These are phyloP conservation scores for Choreutis nemorana DNA, from an alignment of 2,888 invertebrate species.

Conservation along the genomic window DNA sequence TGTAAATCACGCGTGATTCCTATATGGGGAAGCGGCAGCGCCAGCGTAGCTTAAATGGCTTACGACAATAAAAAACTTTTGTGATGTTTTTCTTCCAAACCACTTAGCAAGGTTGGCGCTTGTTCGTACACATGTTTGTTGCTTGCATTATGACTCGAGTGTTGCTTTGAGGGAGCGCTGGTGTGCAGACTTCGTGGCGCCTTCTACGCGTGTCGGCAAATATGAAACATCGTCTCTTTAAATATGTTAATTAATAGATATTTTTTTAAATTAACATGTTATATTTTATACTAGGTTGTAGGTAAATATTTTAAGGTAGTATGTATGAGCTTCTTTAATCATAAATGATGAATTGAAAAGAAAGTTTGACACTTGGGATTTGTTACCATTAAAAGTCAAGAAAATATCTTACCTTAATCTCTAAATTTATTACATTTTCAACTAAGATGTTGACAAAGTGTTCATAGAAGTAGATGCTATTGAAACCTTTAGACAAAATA, in stretches of 20 bases:
- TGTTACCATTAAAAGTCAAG: too few relatives aligned
- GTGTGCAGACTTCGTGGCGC: constrained; percentile 59
- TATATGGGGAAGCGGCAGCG: constrained; percentile 20
- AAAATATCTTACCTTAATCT: too few relatives aligned
- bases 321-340: neutral
- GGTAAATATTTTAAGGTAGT: too few relatives aligned
- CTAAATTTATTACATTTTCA: too few relatives aligned
- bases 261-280: constrained; percentile 7
- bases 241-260: constrained; percentile 7
- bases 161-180: constrained; percentile 61
- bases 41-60: constrained; percentile 45
- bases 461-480: too few relatives aligned
- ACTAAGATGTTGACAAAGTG: too few relatives aligned
- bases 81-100: constrained; percentile 67
- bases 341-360: neutral
- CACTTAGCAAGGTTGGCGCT: constrained; percentile 66
- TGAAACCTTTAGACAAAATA: too few relatives aligned
- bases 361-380: too few relatives aligned
- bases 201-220: constrained; percentile 16
- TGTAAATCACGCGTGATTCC: constrained; percentile 5
- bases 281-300: too few relatives aligned
- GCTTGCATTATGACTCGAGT: constrained; percentile 65
- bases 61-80: constrained; percentile 60
- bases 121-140: constrained; percentile 64
- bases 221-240: constrained; percentile 6